phyloP scores from a whole-genome alignment of 1,140 invertebrate genomes.

The Euwallacea fornicatus region DNA sequence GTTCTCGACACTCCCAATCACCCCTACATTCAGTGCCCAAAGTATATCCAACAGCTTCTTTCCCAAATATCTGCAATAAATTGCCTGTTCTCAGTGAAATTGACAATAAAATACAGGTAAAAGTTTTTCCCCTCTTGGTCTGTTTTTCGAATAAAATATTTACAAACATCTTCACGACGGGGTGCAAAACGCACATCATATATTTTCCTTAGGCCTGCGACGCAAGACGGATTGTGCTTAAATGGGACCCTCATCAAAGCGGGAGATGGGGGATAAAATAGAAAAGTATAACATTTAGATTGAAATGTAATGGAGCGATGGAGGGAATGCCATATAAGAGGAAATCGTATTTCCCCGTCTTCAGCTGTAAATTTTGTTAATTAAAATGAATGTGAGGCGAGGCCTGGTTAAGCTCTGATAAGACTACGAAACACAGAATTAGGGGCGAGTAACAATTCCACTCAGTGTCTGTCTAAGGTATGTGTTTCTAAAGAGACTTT shows the following conservation, averaged over 20 bases:
- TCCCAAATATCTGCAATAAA: constrained; percentile 39
- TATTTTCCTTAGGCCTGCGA: constrained; percentile 25
- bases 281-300: constrained; percentile 28
- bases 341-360: background rate
- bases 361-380: background rate
- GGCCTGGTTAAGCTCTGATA: background rate
- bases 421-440: background rate
- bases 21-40: constrained; percentile 52
- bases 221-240: constrained; percentile 38
- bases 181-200: constrained; percentile 22
- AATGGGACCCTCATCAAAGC: constrained; percentile 37
- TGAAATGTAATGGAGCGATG: constrained; percentile 25
- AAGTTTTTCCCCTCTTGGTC: background rate
- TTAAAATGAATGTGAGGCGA: background rate
- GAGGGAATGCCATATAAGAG: background rate
- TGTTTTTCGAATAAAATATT: constrained; percentile 25
- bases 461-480: too few relatives aligned
- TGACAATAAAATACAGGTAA: too few relatives aligned
- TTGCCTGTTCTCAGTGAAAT: background rate
- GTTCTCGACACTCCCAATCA: constrained; percentile 61
- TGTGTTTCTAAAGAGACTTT: too few relatives aligned
- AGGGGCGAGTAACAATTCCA: too few relatives aligned
- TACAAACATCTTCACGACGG: constrained; percentile 29
- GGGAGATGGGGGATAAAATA: constrained; percentile 23
- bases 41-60: constrained; percentile 26